phyloP scores from a whole-genome alignment of 2,797 vertebrate genomes.

The Rhabdomys pumilio region DNA sequence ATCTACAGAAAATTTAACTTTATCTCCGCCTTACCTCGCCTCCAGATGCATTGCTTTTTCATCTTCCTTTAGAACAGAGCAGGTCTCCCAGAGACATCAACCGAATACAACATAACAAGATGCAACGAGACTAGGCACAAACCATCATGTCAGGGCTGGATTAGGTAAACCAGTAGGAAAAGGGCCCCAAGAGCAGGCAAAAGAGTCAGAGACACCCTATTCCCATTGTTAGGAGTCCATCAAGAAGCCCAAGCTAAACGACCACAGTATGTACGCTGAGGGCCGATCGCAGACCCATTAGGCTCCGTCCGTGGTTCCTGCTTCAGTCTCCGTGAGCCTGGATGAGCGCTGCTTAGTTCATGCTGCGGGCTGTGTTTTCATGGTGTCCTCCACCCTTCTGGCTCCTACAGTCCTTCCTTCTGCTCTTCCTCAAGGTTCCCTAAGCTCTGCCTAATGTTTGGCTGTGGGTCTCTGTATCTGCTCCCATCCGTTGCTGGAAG shows the following conservation, averaged over 20 bases:
- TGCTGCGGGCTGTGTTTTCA: background rate
- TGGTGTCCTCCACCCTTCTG: background rate
- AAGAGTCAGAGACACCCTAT: background rate
- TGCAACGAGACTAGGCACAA: background rate
- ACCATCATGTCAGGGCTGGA: background rate
- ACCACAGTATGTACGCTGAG: background rate
- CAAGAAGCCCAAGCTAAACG: background rate
- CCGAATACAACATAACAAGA: background rate
- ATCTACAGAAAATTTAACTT: background rate
- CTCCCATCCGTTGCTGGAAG: background rate
- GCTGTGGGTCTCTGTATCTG: background rate
- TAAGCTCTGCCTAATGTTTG: background rate
- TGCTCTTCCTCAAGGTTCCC: background rate
- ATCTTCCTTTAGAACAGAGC: background rate
- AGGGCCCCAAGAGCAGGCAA: background rate
- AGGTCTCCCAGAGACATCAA: background rate
- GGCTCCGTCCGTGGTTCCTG: background rate
- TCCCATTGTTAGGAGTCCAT: background rate
- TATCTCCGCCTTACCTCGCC: background rate
- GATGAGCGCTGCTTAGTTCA: background rate
- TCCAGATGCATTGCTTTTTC: background rate
- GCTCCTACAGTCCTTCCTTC: background rate
- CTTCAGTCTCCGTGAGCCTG: background rate
- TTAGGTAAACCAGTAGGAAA: background rate
- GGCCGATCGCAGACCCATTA: background rate